Base-by-base conservation (phyloP, 2,888 invertebrate species). In the Sarcophaga carnaria region DNA sequence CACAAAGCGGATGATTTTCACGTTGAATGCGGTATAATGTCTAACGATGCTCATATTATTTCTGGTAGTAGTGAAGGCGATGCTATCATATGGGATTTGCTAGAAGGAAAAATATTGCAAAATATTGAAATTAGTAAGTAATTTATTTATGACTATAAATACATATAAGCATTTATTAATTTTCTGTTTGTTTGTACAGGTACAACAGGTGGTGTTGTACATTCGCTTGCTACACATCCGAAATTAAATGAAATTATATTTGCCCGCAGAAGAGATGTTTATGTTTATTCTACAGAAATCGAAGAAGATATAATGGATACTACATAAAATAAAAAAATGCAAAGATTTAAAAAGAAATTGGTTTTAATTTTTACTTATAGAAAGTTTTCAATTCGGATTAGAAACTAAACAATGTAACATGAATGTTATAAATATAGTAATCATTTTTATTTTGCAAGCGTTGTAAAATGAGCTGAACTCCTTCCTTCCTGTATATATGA, bases 41-140 rank as follows among this genome's bases (percentile, higher is more conserved):
- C 95, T 79, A 96, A 96, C 88, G 99, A 99, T 92, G 96, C 96
- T 70, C 96, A 96, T 89, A 96, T 99, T 67, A 94, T 99, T 64
- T 97, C 97, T 25, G 99, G 99, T 0, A 98, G 99, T 0, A 96
- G 96, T 17, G 96, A 97, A 86, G 99, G 99, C 0, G 88, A 89
- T 71, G 93, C 92, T 4, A 88, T 91, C 20, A 88, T 93, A 6
- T 99, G 98, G 97, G 98, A 99, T 94, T 94, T 99, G 66, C 95
- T 99, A 4, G 96, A 96, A 88, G 96, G 96, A 6, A 95, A 95
- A 90, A 94, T 96, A 2, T 91, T 94, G 69, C 91, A 93, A 90
- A 90, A 92, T 89, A 86, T 94, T 88, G 84, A 90, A 91, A 89
- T 93, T 88, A 85, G 93, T 92, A 88, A 77, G 88, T 78, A 60